Evolutionary conservation across 2,888 invertebrate species (phyloP).

Genomic region (Caradrina kadenii): DNA sequence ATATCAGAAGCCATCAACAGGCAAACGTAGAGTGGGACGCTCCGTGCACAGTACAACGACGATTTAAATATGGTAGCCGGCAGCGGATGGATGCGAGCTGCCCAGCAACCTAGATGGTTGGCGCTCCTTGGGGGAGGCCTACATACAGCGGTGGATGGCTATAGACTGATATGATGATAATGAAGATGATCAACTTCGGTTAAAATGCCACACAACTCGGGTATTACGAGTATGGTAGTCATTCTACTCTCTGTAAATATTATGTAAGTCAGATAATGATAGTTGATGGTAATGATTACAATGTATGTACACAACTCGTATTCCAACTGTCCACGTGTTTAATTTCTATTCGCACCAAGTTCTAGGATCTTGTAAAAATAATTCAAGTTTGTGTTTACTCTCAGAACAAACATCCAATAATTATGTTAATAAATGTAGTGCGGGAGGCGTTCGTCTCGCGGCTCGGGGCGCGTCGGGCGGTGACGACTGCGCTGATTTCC

Average conservation of each 20-base stretch:
- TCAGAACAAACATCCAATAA: constrained; percentile 7
- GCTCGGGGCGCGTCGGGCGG: not conserved
- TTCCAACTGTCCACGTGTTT: not conserved
- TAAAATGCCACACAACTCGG: not conserved
- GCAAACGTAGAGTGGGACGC: too few species aligned
- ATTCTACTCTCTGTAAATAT: not conserved
- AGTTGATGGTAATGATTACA: not conserved
- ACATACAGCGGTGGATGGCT: too few species aligned
- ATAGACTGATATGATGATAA: too few species aligned
- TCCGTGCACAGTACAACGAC: too few species aligned
- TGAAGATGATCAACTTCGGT: not conserved
- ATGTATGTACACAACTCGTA: not conserved
- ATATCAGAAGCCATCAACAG: too few species aligned
- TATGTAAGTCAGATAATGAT: not conserved
- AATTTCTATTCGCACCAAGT: not conserved
- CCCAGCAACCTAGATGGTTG: too few species aligned
- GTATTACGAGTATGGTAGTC: not conserved
- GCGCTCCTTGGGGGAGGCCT: too few species aligned
- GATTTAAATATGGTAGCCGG: too few species aligned
- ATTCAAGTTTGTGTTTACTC: not conserved
- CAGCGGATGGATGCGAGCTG: too few species aligned
- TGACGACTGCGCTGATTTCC: constrained; percentile 28
- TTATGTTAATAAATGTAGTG: not conserved
- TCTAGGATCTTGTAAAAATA: not conserved
- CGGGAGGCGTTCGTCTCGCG: not conserved